A percentile compares a stretch with the other conserved stretches of the same genome.
phyloP scores from a whole-genome alignment of 2,888 invertebrate genomes.

The Reticulitermes lucifugus region DNA sequence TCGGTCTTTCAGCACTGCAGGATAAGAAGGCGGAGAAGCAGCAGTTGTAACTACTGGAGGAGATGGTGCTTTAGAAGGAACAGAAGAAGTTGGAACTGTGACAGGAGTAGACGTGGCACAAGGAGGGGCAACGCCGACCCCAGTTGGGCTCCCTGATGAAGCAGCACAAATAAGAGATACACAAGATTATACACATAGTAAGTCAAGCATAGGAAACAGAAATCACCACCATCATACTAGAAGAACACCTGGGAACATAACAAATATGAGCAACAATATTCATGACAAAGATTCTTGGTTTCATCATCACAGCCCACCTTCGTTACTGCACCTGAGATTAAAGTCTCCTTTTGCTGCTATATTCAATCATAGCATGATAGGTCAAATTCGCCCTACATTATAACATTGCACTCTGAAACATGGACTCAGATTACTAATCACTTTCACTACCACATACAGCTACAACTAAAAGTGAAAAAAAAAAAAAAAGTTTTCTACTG shows the following conservation, averaged over 20 bases:
- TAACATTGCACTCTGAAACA: too few species aligned
- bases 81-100: constrained; percentile 36
- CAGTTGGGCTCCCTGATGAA: constrained; percentile 58
- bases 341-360: too few species aligned
- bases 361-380: too few species aligned
- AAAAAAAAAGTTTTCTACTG: too few species aligned
- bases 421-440: too few species aligned
- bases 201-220: constrained; percentile 27
- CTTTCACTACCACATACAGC: too few species aligned
- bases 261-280: neutral
- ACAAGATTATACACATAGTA: constrained; percentile 53
- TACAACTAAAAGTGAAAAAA: too few species aligned
- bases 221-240: constrained; percentile 23
- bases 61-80: constrained; percentile 58
- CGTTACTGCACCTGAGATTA: too few species aligned
- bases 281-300: neutral
- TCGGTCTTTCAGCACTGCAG: constrained; percentile 79
- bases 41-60: constrained; percentile 61
- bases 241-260: neutral
- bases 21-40: constrained; percentile 70
- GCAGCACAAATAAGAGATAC: constrained; percentile 58
- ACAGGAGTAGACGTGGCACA: constrained; percentile 43
- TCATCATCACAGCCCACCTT: neutral
- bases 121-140: constrained; percentile 57
- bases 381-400: too few species aligned